Evolutionary conservation across 1,140 invertebrate genomes (phyloP), one percentile per base, ranked within the genome.

Genomic region (Macrobrachium rosenbergii): DNA sequence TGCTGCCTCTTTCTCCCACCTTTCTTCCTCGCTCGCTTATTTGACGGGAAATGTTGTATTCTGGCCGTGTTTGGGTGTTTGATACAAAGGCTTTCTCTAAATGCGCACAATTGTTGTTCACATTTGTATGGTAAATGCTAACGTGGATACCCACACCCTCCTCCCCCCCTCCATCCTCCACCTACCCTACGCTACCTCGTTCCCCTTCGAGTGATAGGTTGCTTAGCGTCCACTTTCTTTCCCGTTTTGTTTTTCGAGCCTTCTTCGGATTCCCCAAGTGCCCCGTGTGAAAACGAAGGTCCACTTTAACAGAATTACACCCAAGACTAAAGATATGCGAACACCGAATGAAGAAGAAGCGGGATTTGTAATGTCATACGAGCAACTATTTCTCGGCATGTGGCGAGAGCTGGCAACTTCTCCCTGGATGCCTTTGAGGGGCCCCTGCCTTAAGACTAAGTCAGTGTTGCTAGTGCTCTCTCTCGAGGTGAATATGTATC

Each of bases 401-500:
- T 73, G 84, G 84, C 63, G 77, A 82, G 59, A 67, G 28, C 43
- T 89, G 89, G 86, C 89, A 89, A 78, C 77, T 19, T 12, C 37
- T 3, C 83, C 52, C 72, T 67, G 89, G 83, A 89, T 89, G 89
- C 89, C 89, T 88, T 89, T 87, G 89, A 88, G 89, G 83, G 89
- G 89, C 89, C 89, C 89, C 83, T 83, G 82, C 86, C 89, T 85
- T 82, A 88, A 88, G 87, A 83, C 87, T 82, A 52, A 52, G 52
- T 88, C 67, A 89, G 89, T 89, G 86, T 82, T 83, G 84, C 82
- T 85, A 58, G 58, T 85, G 76, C 62, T 58, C 52, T 5, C 82
- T 83, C 73, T 28, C 23, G 69, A 82, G 60, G 84, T 82, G 82
- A 89, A 76, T 78, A 89, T 89, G 89, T 89, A 69, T 88, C 86